Evolutionary conservation across 2,888 invertebrate species (phyloP), one percentile per base, ranked within the genome.

Genomic region (Schizaphis graminum): DNA sequence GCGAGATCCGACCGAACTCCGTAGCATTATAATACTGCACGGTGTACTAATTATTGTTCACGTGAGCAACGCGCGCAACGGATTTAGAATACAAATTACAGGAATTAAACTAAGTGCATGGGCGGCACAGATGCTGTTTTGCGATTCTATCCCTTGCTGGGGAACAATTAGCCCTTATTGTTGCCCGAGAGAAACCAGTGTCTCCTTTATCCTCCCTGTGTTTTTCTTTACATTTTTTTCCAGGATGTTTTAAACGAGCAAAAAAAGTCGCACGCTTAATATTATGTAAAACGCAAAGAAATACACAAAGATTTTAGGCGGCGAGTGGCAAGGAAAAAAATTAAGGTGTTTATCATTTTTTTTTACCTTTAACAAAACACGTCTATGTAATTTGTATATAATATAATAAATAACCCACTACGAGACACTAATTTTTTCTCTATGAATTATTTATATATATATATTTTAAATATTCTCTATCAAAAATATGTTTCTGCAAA

Each of bases 71-170:
- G 92, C 49, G 77, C 53, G 35, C 57, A 57, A 91, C 94, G 94
- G 90, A 91, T 94, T 94, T 91, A 61, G 94, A 94, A 94, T 94
- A 94, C 94, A 91, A 94, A 94, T 94, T 87, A 89, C 94, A 13
- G 94, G 47, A 90, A 94, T 94, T 94, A 94, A 94, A 94, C 94
- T 94, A 94, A 94, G 94, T 94, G 94, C 93, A 85, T 47, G 90
- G 85, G 89, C 85, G 85, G 85, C 94, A 67, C 90, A 94, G 94
- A 93, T 93, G 94, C 90, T 90, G 94, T 86, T 90, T 90, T 90
- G 93, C 53, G 56, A 94, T 94, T 61, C 85, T 90, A 53, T 91
- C 91, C 86, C 87, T 53, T 90, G 49, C 87, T 35, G 67, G 56
- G 49, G 57, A 84, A 94, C 90, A 91, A 91, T 94, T 94, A 94